phyloP scores from a whole-genome alignment of 2,797 vertebrate species.

The Rhodeus uyekii region DNA sequence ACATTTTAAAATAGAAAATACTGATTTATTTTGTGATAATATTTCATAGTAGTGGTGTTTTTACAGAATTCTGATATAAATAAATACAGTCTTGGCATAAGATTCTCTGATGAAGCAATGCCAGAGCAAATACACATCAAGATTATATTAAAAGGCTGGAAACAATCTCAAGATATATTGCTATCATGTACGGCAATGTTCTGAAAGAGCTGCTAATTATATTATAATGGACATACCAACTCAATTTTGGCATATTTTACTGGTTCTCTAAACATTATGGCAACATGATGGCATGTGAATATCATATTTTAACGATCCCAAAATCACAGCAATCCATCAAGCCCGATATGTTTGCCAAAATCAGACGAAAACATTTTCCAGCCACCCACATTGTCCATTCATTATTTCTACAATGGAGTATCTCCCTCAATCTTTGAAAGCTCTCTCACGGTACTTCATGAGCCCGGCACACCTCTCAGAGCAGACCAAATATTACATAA shows the following conservation, averaged over 20 bases:
- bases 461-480: conserved; percentile 15
- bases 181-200: neutral
- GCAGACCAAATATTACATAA: conserved; percentile 28
- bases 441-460: neutral
- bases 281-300: conserved; percentile 13
- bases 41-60: neutral
- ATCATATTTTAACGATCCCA: conserved; percentile 17
- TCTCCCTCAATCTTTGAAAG: neutral
- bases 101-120: neutral
- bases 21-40: neutral
- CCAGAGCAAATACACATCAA: neutral
- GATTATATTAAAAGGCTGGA: neutral
- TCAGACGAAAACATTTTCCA: neutral
- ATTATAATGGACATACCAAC: conserved; percentile 17
- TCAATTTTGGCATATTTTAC: neutral
- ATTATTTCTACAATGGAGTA: conserved; percentile 7
- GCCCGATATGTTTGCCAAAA: conserved; percentile 3
- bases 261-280: conserved; percentile 14
- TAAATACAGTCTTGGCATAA: neutral
- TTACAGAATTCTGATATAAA: neutral
- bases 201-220: conserved; percentile 12
- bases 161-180: neutral
- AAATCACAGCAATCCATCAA: conserved; percentile 22
- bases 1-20: neutral
- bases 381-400: conserved; percentile 7